phyloP scores from a whole-genome alignment of 1,140 invertebrate species.

The Nymphalis io region DNA sequence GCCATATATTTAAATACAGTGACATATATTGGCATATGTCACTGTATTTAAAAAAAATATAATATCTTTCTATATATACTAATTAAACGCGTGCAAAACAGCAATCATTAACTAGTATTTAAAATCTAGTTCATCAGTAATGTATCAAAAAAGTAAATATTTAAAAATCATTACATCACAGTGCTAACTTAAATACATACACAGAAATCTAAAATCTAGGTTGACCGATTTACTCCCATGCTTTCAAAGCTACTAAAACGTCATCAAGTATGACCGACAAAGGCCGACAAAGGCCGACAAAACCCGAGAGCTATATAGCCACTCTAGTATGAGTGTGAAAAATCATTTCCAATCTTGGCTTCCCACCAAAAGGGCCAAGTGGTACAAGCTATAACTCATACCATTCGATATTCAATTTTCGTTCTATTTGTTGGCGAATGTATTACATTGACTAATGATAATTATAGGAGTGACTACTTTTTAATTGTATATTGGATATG shows the following conservation, averaged over 20 bases:
- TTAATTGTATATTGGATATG: not conserved
- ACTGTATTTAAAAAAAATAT: no score
- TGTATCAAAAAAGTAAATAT: no score
- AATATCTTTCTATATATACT: no score
- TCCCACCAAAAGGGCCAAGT: constrained; percentile 35
- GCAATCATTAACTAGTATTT: no score
- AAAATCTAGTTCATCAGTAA: no score
- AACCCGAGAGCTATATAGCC: constrained; percentile 17
- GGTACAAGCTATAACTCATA: constrained; percentile 37
- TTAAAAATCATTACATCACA: no score
- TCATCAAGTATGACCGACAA: constrained; percentile 11
- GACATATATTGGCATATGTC: no score
- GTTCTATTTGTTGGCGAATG: constrained; percentile 34
- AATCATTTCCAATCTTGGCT: constrained; percentile 33
- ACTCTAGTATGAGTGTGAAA: constrained; percentile 27
- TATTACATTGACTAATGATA: constrained; percentile 45
- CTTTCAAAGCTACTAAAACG: constrained; percentile 9
- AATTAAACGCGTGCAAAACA: no score
- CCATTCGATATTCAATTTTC: constrained; percentile 38
- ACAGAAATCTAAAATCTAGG: constrained; percentile 16
- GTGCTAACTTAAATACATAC: not conserved
- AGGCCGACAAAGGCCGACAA: constrained; percentile 21
- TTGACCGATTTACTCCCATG: not conserved
- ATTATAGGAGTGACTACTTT: constrained; percentile 37
- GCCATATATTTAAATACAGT: no score